Evolutionary conservation across 1,140 invertebrate species (phyloP).

Genomic region (Zophobas morio): DNA sequence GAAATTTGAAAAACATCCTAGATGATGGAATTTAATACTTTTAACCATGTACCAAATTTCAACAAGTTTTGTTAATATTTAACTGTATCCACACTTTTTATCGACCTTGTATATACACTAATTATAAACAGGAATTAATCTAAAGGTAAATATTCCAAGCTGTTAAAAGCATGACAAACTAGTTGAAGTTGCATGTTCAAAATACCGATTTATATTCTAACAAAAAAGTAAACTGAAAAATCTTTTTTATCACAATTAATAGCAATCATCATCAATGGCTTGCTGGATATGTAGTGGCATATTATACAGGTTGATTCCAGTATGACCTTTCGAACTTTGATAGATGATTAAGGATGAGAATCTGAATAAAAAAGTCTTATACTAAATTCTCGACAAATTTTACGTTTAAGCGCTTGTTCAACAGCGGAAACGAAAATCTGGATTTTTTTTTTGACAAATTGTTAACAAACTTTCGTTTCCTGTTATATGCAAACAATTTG

Average conservation of each 20-base stretch:
- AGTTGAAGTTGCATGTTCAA: conserved; percentile 23
- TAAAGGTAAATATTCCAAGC: conserved; percentile 31
- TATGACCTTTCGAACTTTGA: too few relatives aligned
- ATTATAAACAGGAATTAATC: conserved; percentile 32
- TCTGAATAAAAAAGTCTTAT: too few relatives aligned
- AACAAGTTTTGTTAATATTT: too few relatives aligned
- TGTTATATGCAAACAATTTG: conserved; percentile 11
- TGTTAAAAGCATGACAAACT: conserved; percentile 32
- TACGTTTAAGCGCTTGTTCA: too few relatives aligned
- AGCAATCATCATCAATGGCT: not conserved
- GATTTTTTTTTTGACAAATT: not conserved
- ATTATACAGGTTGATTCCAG: too few relatives aligned
- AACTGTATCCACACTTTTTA: too few relatives aligned
- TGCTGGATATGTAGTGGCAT: not conserved
- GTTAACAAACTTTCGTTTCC: conserved; percentile 10
- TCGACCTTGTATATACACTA: not conserved
- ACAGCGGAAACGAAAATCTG: too few relatives aligned
- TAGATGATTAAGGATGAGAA: too few relatives aligned
- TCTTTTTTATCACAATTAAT: conserved; percentile 8
- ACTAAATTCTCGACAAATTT: too few relatives aligned
- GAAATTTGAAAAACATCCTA: too few relatives aligned
- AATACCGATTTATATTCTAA: conserved; percentile 30
- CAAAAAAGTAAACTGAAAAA: conserved; percentile 9
- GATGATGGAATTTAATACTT: too few relatives aligned
- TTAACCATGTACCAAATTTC: too few relatives aligned